Evolutionary conservation across 2,797 vertebrate genomes (phyloP), one percentile per base, ranked within the genome.

Genomic region (Megaceryle alcyon): DNA sequence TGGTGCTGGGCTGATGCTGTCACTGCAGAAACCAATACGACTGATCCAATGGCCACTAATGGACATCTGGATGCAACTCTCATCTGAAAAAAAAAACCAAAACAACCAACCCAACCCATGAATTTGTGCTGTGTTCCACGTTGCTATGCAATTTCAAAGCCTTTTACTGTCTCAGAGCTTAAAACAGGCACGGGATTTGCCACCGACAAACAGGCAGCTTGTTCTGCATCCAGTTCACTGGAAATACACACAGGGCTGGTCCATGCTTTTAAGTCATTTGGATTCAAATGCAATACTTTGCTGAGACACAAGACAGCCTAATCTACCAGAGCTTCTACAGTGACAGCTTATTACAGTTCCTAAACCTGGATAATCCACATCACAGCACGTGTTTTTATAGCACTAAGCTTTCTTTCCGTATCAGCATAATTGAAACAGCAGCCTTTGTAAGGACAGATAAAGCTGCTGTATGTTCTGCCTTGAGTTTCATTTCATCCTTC

Each of bases 341-440:
- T 56, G 75, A 80, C 82, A 80, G 90, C 81, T 90, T 80, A 86
- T 85, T 82, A 68, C 43, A 82, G 56, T 26, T 72, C 75, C 88
- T 95, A 97, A 96, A 95, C 60, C 88, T 85, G 86, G 90, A 82
- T 97, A 96, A 96, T 95, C 92, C 90, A 82, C 6, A 6, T 17
- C 20, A 10, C 63, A 82, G 20, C 33, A 33, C 63, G 83, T 68
- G 41, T 80, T 96, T 95, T 94, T 91, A 77, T 43, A 92, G 73
- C 94, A 28, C 78, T 90, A 51, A 93, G 88, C 93, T 93, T 71
- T 44, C 68, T 4, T 80, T 57, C 83, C 56, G 5, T 13, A 84
- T 33, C 88, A 82, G 46, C 92, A 86, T 5, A 37, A 79, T 37
- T 51, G 60, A 56, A 88, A 73, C 66, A 70, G 86, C 70, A 73